phyloP scores from a whole-genome alignment of 2,888 invertebrate species.

The Isoperla grammatica region DNA sequence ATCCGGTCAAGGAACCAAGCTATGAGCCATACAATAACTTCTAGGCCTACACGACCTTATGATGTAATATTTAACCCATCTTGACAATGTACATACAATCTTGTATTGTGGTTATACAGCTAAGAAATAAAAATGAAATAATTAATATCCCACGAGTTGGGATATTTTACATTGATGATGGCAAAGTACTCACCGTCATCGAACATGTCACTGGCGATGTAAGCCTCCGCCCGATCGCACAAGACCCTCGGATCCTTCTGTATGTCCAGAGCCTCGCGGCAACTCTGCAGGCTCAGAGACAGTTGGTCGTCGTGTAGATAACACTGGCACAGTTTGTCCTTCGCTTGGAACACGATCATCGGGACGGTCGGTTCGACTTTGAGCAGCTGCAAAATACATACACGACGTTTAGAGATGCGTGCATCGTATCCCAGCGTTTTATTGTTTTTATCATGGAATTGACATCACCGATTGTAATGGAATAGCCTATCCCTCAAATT shows the following conservation, averaged over 20 bases:
- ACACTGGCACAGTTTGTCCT: conserved; percentile 77
- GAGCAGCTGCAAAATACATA: conserved; percentile 44
- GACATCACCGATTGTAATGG: not conserved
- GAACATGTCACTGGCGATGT: conserved; percentile 81
- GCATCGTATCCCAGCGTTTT: no score
- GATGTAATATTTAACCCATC: no score
- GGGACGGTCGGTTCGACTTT: conserved; percentile 63
- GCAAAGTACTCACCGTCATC: conserved; percentile 78
- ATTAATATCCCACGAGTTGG: no score
- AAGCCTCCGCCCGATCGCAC: conserved; percentile 90
- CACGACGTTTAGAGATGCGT: no score
- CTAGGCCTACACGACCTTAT: no score
- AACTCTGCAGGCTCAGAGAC: conserved; percentile 66
- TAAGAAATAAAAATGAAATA: no score
- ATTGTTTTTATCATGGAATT: no score
- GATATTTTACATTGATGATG: no score
- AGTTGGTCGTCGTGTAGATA: conserved; percentile 63
- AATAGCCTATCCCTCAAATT: not conserved
- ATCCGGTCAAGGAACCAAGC: no score
- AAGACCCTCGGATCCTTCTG: conserved; percentile 68
- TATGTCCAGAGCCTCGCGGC: conserved; percentile 72
- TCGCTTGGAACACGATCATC: conserved; percentile 68
- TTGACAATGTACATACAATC: no score
- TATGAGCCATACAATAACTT: no score
- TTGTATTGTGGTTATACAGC: no score